phyloP scores from a whole-genome alignment of 2,888 invertebrate genomes.

The Lingula anatina region DNA sequence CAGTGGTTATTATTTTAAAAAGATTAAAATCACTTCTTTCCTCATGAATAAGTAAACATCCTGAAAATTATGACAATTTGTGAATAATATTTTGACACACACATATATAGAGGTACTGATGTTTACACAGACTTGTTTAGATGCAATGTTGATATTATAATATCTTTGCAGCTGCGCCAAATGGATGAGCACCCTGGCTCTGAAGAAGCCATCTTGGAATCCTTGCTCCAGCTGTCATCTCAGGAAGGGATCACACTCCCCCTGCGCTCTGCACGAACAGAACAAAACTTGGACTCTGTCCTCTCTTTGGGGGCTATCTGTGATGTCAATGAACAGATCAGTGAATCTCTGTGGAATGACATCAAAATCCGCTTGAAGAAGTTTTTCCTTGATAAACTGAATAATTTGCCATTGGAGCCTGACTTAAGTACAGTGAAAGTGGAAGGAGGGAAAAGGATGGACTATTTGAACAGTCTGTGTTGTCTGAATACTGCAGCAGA shows the following conservation, averaged over 20 bases:
- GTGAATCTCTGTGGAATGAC: constrained; percentile 31
- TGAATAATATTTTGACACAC: not conserved
- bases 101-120: too few species aligned
- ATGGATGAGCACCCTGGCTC: constrained; percentile 36
- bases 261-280: constrained; percentile 16
- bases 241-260: constrained; percentile 44
- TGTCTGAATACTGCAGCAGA: constrained; percentile 34
- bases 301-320: constrained; percentile 40
- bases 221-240: constrained; percentile 35
- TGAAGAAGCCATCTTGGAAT: constrained; percentile 40
- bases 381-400: constrained; percentile 30
- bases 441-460: constrained; percentile 22
- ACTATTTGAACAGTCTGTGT: constrained; percentile 37
- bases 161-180: constrained; percentile 17
- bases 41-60: too few species aligned
- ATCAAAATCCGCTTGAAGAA: constrained; percentile 16
- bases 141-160: too few species aligned
- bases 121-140: too few species aligned
- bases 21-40: too few species aligned
- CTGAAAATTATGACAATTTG: too few species aligned
- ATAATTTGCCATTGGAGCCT: constrained; percentile 23
- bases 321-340: constrained; percentile 33
- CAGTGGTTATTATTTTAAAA: too few species aligned
- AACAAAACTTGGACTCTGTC: constrained; percentile 26
- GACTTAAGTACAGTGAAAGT: constrained; percentile 18